These are phyloP conservation scores for Lineus longissimus DNA, from an alignment of 1,140 invertebrate species.

Conservation along the genomic window DNA sequence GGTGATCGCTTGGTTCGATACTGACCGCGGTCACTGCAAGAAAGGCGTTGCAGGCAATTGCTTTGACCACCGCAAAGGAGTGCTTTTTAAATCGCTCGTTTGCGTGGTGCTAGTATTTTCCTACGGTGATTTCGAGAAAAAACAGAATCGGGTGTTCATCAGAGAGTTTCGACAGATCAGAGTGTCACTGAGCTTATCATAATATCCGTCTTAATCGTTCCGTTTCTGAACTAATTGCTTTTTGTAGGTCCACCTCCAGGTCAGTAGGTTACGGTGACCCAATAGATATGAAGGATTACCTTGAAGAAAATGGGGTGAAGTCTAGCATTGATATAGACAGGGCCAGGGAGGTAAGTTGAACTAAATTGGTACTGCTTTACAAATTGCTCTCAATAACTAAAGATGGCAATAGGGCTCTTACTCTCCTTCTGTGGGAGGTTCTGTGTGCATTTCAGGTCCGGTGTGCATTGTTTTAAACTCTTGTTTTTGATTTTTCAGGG, in stretches of 20 bases:
- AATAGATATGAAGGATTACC: slow-evolving; percentile 37
- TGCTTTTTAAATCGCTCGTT: no score
- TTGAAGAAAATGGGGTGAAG: slow-evolving; percentile 39
- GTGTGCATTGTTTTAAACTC: background rate
- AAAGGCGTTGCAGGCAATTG: no score
- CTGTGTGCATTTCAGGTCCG: background rate
- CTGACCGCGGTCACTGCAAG: no score
- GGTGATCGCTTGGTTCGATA: no score
- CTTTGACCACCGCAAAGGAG: no score
- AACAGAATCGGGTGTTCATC: no score
- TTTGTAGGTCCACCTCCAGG: slow-evolving; percentile 36
- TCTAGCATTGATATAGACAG: slow-evolving; percentile 51
- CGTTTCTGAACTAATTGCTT: no score
- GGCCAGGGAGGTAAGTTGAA: slow-evolving; percentile 36
- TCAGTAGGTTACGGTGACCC: slow-evolving; percentile 45
- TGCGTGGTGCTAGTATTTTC: no score
- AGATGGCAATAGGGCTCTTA: background rate
- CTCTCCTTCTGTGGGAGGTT: background rate
- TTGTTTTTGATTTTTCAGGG: slow-evolving; percentile 27
- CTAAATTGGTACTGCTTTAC: background rate
- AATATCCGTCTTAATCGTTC: slow-evolving; percentile 11
- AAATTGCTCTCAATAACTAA: background rate
- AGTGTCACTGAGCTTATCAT: no score
- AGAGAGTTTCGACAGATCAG: no score
- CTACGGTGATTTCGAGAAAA: no score